Conservation (phyloP, 2,113 vertebrate genomes). For the Catharus fuscescens region DNA sequence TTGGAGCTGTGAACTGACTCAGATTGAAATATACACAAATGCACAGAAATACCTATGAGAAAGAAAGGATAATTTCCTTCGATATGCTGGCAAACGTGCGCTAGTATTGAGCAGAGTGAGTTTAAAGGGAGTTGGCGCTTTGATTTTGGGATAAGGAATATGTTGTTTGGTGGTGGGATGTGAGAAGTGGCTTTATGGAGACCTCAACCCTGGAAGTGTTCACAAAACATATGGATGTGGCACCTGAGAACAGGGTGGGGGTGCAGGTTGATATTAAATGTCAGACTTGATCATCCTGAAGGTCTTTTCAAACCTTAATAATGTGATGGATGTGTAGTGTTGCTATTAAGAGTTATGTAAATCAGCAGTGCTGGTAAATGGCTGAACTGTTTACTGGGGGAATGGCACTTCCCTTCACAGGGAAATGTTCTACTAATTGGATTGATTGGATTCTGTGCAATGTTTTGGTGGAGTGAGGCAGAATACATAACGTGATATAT, state of each 20-base stretch:
- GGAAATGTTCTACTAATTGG: background rate
- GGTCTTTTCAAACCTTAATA: background rate
- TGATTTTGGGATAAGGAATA: background rate
- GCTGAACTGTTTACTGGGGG: background rate
- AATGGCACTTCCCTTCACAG: background rate
- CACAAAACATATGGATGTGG: background rate
- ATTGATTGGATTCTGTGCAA: background rate
- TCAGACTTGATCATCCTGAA: background rate
- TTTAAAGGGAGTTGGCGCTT: background rate
- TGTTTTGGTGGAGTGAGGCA: background rate
- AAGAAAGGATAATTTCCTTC: background rate
- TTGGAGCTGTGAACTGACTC: background rate
- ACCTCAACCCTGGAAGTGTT: background rate
- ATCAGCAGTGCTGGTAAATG: background rate
- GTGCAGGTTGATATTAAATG: background rate
- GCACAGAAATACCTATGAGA: background rate
- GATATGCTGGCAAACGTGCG: rapidly evolving
- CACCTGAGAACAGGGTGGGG: background rate
- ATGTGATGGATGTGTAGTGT: background rate
- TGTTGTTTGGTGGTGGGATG: background rate
- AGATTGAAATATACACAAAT: background rate
- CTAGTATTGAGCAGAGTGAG: background rate
- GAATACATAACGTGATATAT: background rate
- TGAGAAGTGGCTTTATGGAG: background rate
- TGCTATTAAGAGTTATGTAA: background rate